Evolutionary conservation across 2,113 vertebrate genomes (phyloP).

Genomic region (Lophius piscatorius): DNA sequence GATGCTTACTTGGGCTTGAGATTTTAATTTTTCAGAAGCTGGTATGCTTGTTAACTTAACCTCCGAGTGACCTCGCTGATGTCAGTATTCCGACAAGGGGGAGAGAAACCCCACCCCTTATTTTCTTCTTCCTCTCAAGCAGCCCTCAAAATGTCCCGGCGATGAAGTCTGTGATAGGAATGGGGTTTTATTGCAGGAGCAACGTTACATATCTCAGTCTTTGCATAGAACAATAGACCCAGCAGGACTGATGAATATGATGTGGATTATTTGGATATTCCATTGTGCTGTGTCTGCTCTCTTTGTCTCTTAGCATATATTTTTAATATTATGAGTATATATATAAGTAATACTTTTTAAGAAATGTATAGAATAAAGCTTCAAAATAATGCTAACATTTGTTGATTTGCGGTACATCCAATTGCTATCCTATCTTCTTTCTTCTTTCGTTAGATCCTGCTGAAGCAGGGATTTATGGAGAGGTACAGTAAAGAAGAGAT

Average conservation of each 20-base stretch:
- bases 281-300: conserved; percentile 17
- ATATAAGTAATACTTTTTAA: conserved; percentile 1
- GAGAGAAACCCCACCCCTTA: conserved; percentile 17
- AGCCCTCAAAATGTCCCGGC: conserved; percentile 36
- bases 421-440: not conserved
- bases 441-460: conserved; percentile 9
- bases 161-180: conserved; percentile 44
- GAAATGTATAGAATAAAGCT: too few relatives aligned
- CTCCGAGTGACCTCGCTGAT: conserved; percentile 73
- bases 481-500: conserved; percentile 4
- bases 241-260: conserved; percentile 32
- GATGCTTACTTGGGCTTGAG: conserved; percentile 66
- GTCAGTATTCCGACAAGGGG: conserved; percentile 62
- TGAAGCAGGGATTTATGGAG: conserved; percentile 16
- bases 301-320: conserved; percentile 9
- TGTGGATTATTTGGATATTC: conserved; percentile 31
- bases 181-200: conserved; percentile 64
- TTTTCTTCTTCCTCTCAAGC: conserved; percentile 28
- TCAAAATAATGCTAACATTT: not conserved
- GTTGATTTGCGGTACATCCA: not conserved
- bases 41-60: conserved; percentile 74
- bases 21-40: conserved; percentile 81
- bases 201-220: conserved; percentile 42
- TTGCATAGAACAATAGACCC: conserved; percentile 28
- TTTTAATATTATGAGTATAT: conserved; percentile 26